A percentile compares a stretch with the other conserved stretches of the same genome.
These are phyloP conservation scores for Noctuana brunneofusca DNA, from an alignment of 2,888 invertebrate genomes.

Conservation along the genomic window DNA sequence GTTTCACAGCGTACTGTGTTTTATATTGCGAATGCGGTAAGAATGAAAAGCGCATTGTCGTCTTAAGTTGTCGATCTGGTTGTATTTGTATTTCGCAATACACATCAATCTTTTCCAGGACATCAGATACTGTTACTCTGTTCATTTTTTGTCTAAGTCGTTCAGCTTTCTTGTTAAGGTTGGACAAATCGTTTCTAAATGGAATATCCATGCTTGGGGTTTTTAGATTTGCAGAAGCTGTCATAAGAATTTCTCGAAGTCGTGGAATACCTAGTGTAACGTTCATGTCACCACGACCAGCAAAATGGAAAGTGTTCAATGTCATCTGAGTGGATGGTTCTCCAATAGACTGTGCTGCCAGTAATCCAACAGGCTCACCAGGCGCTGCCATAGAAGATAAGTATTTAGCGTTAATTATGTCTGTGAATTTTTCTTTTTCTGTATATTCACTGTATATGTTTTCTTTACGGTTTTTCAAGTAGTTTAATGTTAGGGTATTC, in stretches of 20 bases:
- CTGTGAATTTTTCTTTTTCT: constrained; percentile 81
- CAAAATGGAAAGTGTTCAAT: constrained; percentile 99
- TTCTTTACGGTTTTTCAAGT: constrained; percentile 73
- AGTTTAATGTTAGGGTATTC: constrained; percentile 85
- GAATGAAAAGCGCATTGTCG: constrained; percentile 88
- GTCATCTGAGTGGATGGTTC: constrained; percentile 99
- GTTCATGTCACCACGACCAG: constrained; percentile 99
- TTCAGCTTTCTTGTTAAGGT: constrained; percentile 84
- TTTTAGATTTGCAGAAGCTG: constrained; percentile 95
- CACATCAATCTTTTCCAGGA: constrained; percentile 88
- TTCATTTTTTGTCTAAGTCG: constrained; percentile 88
- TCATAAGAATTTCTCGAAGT: constrained; percentile 97
- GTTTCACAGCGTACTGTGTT: constrained; percentile 87
- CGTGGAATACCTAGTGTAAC: constrained; percentile 99
- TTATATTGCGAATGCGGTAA: constrained; percentile 89
- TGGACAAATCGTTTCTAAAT: constrained; percentile 79
- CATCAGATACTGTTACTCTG: constrained; percentile 89
- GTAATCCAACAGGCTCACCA: constrained; percentile 97
- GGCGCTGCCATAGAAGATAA: constrained; percentile 91
- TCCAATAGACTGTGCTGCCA: constrained; percentile 99
- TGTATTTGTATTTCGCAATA: constrained; percentile 80
- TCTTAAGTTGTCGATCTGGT: constrained; percentile 83
- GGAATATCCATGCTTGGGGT: constrained; percentile 99
- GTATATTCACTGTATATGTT: constrained; percentile 56
- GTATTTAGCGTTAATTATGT: constrained; percentile 89